Conservation (phyloP, 1,140 invertebrate species). For the Potamilus streckersoni region DNA sequence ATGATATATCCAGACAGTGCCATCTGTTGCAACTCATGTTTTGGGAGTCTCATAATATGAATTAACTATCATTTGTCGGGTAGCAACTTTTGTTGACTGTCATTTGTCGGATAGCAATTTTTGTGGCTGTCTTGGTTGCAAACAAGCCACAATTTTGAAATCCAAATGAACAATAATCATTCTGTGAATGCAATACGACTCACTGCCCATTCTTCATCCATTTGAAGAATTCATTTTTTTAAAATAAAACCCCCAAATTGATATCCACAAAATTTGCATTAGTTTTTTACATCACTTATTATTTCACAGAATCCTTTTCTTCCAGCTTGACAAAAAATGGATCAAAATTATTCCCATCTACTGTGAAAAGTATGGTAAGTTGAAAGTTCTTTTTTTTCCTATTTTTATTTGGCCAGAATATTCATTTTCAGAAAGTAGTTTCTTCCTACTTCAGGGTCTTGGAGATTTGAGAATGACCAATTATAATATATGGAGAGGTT, state of each 20-base stretch:
- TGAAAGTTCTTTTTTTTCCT: not conserved
- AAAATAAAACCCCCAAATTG: no score
- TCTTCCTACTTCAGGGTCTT: not conserved
- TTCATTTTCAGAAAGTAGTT: not conserved
- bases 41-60: no score
- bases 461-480: no score
- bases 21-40: no score
- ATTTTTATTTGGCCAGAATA: not conserved
- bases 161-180: not conserved
- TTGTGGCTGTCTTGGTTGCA: not conserved
- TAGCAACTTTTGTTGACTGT: not conserved
- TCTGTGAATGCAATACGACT: no score
- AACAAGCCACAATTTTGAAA: not conserved
- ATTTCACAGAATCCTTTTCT: constrained; percentile 3
- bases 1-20: no score
- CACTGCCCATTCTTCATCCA: no score
- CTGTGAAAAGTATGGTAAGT: constrained; percentile 56
- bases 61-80: not conserved
- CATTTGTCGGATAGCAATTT: no score
- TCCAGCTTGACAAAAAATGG: constrained; percentile 49
- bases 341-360: constrained; percentile 45
- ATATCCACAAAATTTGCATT: no score
- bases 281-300: no score
- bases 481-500: no score
- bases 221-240: no score